These are phyloP conservation scores for Campopleginae sp. DNA, from an alignment of 2,888 invertebrate species.

Conservation along the genomic window DNA sequence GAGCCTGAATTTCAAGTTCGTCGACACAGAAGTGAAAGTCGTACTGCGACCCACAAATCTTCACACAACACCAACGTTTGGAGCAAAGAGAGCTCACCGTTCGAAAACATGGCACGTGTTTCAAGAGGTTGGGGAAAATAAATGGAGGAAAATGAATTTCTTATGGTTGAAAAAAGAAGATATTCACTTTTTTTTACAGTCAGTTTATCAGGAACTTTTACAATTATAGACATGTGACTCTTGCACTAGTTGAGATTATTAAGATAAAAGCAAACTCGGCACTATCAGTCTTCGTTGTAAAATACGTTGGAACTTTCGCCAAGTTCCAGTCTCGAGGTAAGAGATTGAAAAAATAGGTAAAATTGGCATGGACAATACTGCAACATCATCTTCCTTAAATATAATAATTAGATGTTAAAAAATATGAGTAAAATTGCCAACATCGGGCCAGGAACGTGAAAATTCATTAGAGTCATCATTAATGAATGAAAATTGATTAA, in stretches of 20 bases:
- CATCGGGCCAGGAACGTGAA: conserved; percentile 31
- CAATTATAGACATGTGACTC: conserved; percentile 54
- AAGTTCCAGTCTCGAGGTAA: not conserved
- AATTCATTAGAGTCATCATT: conserved; percentile 5
- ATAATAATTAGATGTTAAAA: not conserved
- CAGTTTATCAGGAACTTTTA: conserved; percentile 72
- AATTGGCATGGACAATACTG: conserved; percentile 20
- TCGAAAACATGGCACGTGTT: not conserved
- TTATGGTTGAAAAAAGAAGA: not conserved
- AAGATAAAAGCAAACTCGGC: conserved; percentile 49
- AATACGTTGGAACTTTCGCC: conserved; percentile 5
- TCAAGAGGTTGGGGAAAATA: not conserved
- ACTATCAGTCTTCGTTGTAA: conserved; percentile 73
- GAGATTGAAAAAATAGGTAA: conserved; percentile 26
- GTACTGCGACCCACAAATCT: conserved; percentile 51
- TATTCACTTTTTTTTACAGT: conserved; percentile 43
- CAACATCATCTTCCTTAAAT: not conserved
- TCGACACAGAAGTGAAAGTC: conserved; percentile 51
- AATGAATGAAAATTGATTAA: not conserved
- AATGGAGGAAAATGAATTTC: not conserved
- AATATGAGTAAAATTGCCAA: conserved; percentile 23
- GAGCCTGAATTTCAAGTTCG: conserved; percentile 25
- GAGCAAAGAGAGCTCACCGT: not conserved
- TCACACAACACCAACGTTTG: not conserved
- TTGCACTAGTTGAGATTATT: conserved; percentile 7